Percentiles rank a stretch among this genome's conserved stretches.
Evolutionary conservation across 1,140 invertebrate species (phyloP).

Genomic region (Calephelis nemesis): DNA sequence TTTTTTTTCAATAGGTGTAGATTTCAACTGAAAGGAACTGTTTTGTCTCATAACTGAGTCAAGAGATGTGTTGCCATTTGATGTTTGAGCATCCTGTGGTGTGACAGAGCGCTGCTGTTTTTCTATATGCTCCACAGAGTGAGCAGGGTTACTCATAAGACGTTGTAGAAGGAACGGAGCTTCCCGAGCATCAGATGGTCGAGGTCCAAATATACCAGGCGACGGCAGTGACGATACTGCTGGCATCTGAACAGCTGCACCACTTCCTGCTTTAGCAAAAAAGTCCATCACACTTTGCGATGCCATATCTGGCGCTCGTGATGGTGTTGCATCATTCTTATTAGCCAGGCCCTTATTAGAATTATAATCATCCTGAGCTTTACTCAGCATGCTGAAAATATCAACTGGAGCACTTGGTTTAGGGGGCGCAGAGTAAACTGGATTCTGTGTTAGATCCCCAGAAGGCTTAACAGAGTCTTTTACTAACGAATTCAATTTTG

Average conservation of each 20-base stretch:
- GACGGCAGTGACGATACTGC: conserved; percentile 77
- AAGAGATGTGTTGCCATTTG: conserved; percentile 62
- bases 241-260: conserved; percentile 76
- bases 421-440: conserved; percentile 47
- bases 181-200: conserved; percentile 68
- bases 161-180: conserved; percentile 82
- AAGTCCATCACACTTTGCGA: conserved; percentile 92
- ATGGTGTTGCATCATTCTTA: conserved; percentile 51
- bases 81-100: conserved; percentile 78
- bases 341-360: conserved; percentile 72
- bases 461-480: conserved; percentile 80
- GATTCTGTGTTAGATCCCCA: conserved; percentile 61
- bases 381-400: conserved; percentile 93
- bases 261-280: conserved; percentile 89
- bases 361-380: conserved; percentile 91
- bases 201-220: conserved; percentile 71
- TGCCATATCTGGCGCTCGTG: conserved; percentile 77
- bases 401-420: conserved; percentile 80
- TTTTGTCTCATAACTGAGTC: conserved; percentile 57
- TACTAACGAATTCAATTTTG: conserved; percentile 84
- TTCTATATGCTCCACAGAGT: conserved; percentile 92
- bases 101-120: conserved; percentile 89
- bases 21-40: conserved; percentile 71
- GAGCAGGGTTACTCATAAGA: conserved; percentile 89
- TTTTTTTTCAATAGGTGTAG: conserved; percentile 66